These are phyloP conservation scores for Microcebus ravelobensis DNA, from an alignment of 2,113 vertebrate genomes.

Conservation along the genomic window DNA sequence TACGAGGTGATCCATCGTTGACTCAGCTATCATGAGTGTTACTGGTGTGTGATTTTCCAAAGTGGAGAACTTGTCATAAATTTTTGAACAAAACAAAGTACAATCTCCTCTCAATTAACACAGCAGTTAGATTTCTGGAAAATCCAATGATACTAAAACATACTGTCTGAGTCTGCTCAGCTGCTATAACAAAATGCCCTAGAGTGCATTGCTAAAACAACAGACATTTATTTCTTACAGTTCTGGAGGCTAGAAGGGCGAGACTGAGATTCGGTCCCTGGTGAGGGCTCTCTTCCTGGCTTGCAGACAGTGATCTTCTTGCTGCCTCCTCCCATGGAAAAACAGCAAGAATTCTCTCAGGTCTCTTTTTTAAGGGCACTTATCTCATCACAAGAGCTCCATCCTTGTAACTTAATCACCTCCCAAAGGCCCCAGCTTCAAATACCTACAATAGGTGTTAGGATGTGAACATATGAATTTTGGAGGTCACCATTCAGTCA, in stretches of 20 bases:
- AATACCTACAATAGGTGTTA: background rate
- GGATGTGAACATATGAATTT: background rate
- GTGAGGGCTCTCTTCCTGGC: background rate
- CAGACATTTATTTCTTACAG: background rate
- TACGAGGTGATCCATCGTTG: rapidly evolving
- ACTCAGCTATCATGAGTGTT: background rate
- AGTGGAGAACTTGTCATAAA: background rate
- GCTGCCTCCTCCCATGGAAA: background rate
- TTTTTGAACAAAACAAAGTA: background rate
- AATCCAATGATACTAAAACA: background rate
- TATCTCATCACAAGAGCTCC: background rate
- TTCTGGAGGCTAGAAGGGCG: background rate
- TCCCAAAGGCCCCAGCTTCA: too few relatives aligned
- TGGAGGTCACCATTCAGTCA: background rate
- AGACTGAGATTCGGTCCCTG: rapidly evolving
- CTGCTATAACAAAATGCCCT: too few relatives aligned
- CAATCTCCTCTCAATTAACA: background rate
- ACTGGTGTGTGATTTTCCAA: background rate
- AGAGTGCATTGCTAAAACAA: background rate
- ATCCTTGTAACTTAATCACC: background rate
- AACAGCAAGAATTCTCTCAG: background rate
- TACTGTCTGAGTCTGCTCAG: background rate
- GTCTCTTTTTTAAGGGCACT: background rate
- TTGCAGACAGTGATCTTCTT: background rate
- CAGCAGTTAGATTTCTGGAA: background rate